These are phyloP conservation scores for Muscidifurax raptorellus DNA, from an alignment of 1,140 invertebrate species.

Conservation along the genomic window DNA sequence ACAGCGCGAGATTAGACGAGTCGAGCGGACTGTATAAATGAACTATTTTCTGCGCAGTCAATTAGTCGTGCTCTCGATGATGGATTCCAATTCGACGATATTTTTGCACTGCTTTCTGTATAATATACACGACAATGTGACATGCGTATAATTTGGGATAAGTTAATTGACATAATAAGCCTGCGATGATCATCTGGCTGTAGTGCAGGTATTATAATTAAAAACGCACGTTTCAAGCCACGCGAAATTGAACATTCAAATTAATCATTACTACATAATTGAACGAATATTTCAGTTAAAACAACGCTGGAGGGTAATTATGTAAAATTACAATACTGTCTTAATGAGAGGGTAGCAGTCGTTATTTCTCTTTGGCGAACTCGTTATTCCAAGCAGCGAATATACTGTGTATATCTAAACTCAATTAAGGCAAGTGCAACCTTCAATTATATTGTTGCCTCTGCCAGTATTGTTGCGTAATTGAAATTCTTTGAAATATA, in stretches of 20 bases:
- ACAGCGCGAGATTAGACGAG: not conserved
- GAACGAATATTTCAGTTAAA: not conserved
- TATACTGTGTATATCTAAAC: not conserved
- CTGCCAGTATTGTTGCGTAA: not conserved
- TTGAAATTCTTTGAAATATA: not conserved
- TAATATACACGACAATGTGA: too few relatives aligned
- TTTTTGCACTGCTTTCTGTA: too few relatives aligned
- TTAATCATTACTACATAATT: not conserved
- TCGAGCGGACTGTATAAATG: not conserved
- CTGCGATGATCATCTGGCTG: too few relatives aligned
- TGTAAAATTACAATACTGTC: not conserved
- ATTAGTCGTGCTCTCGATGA: not conserved
- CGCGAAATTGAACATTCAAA: not conserved
- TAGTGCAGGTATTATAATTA: too few relatives aligned
- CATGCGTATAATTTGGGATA: too few relatives aligned
- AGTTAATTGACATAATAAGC: too few relatives aligned
- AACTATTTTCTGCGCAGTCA: conserved; percentile 9
- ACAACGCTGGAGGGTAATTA: not conserved
- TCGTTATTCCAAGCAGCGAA: not conserved
- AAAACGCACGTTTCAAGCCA: too few relatives aligned
- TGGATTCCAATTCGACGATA: too few relatives aligned
- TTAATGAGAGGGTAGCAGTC: not conserved
- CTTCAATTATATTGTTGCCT: not conserved
- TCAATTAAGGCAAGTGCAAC: not conserved
- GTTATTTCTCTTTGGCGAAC: not conserved